phyloP scores from a whole-genome alignment of 2,113 vertebrate species.

The Origma solitaria region DNA sequence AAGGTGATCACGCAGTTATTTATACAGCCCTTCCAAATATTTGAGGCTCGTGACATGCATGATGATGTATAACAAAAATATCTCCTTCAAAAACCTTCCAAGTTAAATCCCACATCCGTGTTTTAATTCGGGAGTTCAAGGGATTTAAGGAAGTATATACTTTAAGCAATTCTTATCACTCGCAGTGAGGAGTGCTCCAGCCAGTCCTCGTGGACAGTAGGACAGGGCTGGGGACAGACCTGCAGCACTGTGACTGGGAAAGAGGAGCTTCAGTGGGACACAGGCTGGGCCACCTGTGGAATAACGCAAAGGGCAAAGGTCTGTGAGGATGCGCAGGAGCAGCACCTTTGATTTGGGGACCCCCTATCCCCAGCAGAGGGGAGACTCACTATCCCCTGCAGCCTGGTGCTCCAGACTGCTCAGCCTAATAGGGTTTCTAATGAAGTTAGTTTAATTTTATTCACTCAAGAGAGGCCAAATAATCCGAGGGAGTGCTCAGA shows the following conservation, averaged over 20 bases:
- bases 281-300: not conserved
- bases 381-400: not conserved
- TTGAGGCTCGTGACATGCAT: not conserved
- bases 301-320: accelerated
- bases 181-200: not conserved
- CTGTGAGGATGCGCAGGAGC: not conserved
- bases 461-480: not conserved
- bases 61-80: constrained; percentile 50
- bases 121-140: constrained; percentile 13
- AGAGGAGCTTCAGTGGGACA: not conserved
- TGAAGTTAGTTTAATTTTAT: not conserved
- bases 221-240: not conserved
- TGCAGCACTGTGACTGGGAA: not conserved
- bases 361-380: accelerated
- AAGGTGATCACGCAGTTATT: constrained; percentile 11
- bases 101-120: constrained; percentile 24
- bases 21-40: constrained; percentile 38
- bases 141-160: not conserved
- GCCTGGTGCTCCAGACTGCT: not conserved
- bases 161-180: accelerated
- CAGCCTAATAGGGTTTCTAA: not conserved
- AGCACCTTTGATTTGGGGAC: accelerated
- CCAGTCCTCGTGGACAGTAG: not conserved
- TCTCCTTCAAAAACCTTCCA: not conserved
- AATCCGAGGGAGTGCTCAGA: accelerated